A percentile compares a stretch with the other conserved stretches of the same genome.
These are phyloP conservation scores for Tetramorium alpestre DNA, from an alignment of 1,140 invertebrate genomes.

Conservation along the genomic window DNA sequence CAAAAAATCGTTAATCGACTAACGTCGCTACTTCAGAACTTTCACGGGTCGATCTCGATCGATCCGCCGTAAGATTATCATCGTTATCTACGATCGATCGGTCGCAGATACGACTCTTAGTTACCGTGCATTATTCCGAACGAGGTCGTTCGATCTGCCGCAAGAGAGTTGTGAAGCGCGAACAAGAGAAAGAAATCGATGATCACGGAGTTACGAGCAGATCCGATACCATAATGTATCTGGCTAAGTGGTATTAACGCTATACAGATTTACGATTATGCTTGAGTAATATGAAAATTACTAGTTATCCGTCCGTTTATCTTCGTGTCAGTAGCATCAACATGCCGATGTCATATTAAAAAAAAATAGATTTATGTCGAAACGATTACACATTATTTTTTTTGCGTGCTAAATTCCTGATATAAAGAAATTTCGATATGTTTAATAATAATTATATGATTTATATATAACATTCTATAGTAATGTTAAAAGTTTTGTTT, in stretches of 20 bases:
- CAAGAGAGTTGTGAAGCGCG: slow-evolving; percentile 36
- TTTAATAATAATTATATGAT: slow-evolving; percentile 2
- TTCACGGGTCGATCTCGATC: background rate
- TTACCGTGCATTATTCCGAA: slow-evolving; percentile 32
- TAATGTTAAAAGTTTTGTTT: background rate
- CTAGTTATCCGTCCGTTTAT: slow-evolving; percentile 20
- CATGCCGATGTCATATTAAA: background rate
- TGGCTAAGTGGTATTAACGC: slow-evolving; percentile 46
- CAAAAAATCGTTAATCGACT: slow-evolving; percentile 73
- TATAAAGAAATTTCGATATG: background rate
- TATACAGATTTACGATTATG: slow-evolving; percentile 53
- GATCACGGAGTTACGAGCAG: background rate
- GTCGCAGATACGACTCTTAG: slow-evolving; percentile 22
- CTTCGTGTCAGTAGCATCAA: slow-evolving; percentile 25
- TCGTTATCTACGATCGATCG: slow-evolving; percentile 35
- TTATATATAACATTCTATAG: background rate
- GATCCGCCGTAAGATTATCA: background rate
- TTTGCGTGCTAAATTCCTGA: background rate
- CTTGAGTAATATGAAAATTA: slow-evolving; percentile 55
- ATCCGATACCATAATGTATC: slow-evolving; percentile 36
- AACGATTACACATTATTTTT: slow-evolving; percentile 4
- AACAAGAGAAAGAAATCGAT: slow-evolving; percentile 54
- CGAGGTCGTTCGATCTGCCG: slow-evolving; percentile 27
- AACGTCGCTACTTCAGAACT: slow-evolving; percentile 14
- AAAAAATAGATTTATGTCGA: slow-evolving; percentile 26